A percentile compares a stretch with the other conserved stretches of the same genome.
Evolutionary conservation across 2,797 vertebrate species (phyloP).

Genomic region (Etheostoma nigrum): DNA sequence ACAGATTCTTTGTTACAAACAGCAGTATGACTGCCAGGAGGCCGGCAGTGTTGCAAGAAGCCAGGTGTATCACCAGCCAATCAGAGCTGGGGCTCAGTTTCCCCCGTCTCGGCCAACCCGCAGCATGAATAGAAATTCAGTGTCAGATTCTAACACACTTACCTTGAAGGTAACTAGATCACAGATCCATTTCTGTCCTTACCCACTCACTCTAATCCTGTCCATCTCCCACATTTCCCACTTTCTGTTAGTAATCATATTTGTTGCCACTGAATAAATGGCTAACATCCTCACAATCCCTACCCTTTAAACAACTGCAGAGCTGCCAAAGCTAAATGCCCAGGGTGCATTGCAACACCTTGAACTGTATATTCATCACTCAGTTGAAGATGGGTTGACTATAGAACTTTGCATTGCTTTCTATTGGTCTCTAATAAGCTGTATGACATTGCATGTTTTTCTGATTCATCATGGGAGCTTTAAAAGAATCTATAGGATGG

Average conservation of each 20-base stretch:
- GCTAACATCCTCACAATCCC: constrained; percentile 33
- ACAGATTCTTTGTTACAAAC: background rate
- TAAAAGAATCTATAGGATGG: constrained; percentile 47
- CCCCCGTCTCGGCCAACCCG: constrained; percentile 22
- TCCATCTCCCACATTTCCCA: constrained; percentile 47
- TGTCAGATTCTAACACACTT: constrained; percentile 52
- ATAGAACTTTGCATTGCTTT: constrained; percentile 22
- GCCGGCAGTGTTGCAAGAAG: background rate
- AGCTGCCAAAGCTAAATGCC: constrained; percentile 4
- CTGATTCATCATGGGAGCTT: constrained; percentile 47
- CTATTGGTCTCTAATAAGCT: constrained; percentile 22
- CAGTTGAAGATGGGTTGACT: constrained; percentile 7
- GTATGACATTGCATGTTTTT: constrained; percentile 22
- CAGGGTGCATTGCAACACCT: background rate
- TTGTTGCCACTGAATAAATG: constrained; percentile 56
- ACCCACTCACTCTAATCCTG: constrained; percentile 40
- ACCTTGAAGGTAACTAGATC: constrained; percentile 57
- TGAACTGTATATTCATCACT: constrained; percentile 30
- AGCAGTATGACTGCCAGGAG: background rate
- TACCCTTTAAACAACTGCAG: constrained; percentile 19
- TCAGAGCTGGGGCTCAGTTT: background rate
- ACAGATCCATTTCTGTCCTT: constrained; percentile 44
- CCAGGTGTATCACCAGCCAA: constrained; percentile 16
- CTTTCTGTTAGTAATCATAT: constrained; percentile 54
- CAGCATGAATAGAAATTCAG: constrained; percentile 30